Evolutionary conservation across 2,797 vertebrate genomes (phyloP).

Genomic region (Loris lydekkerianus): DNA sequence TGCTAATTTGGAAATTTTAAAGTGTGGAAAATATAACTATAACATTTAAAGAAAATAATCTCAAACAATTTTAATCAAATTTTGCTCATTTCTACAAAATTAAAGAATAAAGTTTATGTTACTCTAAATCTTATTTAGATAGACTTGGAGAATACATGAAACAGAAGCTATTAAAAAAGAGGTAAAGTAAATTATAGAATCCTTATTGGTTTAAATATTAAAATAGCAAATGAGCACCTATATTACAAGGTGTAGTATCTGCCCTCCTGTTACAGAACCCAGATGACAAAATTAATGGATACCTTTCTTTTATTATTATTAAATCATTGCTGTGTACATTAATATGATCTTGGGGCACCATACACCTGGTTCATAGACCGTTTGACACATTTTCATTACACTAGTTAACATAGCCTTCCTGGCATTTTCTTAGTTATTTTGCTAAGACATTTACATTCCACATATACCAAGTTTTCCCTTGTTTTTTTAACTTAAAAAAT

Average conservation of each 20-base stretch:
- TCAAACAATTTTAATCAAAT: not conserved
- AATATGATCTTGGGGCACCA: too few species aligned
- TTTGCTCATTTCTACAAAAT: not conserved
- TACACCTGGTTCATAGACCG: too few species aligned
- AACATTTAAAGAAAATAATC: not conserved
- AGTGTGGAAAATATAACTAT: not conserved
- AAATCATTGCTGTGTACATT: too few species aligned
- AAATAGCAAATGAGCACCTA: not conserved
- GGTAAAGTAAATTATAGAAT: not conserved
- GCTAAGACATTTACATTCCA: too few species aligned
- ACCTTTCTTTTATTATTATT: not conserved
- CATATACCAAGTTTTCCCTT: too few species aligned
- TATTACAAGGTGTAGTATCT: not conserved
- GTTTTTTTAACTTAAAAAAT: not conserved
- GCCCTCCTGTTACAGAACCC: not conserved
- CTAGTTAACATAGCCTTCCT: too few species aligned
- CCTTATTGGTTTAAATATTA: constrained; percentile 11
- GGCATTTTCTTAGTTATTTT: too few species aligned
- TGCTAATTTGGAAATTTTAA: not conserved
- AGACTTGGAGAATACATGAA: not conserved
- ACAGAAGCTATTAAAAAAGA: not conserved
- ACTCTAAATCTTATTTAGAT: not conserved
- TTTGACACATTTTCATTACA: too few species aligned
- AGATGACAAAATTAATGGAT: not conserved
- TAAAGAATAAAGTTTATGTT: not conserved